These are phyloP conservation scores for Mamestra brassicae DNA, from an alignment of 2,888 invertebrate species.

Conservation along the genomic window DNA sequence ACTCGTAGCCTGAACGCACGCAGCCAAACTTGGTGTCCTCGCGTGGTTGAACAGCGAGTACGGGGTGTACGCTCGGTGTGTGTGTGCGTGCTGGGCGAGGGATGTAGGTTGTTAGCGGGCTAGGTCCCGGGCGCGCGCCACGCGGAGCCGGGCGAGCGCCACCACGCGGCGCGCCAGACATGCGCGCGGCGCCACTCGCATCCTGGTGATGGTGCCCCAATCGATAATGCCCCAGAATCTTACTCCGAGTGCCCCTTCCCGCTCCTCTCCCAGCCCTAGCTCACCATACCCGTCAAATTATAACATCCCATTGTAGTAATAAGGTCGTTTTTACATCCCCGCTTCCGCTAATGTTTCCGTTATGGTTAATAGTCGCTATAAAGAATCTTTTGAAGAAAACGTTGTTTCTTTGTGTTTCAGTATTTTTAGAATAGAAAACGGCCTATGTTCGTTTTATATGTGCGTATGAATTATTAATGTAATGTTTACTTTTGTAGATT, in stretches of 20 bases:
- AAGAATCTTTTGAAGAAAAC: slow-evolving; percentile 80
- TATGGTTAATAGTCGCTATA: slow-evolving; percentile 84
- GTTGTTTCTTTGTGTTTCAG: slow-evolving; percentile 79
- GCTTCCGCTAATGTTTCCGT: slow-evolving; percentile 81
- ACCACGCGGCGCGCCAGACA: slow-evolving; percentile 68
- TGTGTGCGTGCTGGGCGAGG: slow-evolving; percentile 53
- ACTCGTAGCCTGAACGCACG: slow-evolving; percentile 27
- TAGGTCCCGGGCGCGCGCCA: slow-evolving; percentile 65
- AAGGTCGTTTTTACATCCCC: slow-evolving; percentile 86
- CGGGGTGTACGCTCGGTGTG: slow-evolving; percentile 1
- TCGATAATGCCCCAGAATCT: slow-evolving; percentile 88
- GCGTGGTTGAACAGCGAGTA: neutral
- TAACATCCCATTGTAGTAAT: slow-evolving; percentile 87
- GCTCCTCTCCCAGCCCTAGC: slow-evolving; percentile 81
- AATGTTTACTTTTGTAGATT: slow-evolving; percentile 59
- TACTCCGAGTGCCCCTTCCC: slow-evolving; percentile 79
- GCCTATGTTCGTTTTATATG: slow-evolving; percentile 61
- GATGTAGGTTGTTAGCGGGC: slow-evolving; percentile 54
- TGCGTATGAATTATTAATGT: slow-evolving; percentile 63
- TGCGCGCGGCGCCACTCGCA: slow-evolving; percentile 81
- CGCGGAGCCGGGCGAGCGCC: slow-evolving; percentile 14
- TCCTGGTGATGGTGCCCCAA: slow-evolving; percentile 86
- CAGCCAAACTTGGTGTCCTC: slow-evolving; percentile 14
- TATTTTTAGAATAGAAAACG: slow-evolving; percentile 69
- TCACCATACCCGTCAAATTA: slow-evolving; percentile 85